Evolutionary conservation across 1,140 invertebrate species (phyloP), one percentile per base, ranked within the genome.

Genomic region (Bursaphelenchus mucronatus): DNA sequence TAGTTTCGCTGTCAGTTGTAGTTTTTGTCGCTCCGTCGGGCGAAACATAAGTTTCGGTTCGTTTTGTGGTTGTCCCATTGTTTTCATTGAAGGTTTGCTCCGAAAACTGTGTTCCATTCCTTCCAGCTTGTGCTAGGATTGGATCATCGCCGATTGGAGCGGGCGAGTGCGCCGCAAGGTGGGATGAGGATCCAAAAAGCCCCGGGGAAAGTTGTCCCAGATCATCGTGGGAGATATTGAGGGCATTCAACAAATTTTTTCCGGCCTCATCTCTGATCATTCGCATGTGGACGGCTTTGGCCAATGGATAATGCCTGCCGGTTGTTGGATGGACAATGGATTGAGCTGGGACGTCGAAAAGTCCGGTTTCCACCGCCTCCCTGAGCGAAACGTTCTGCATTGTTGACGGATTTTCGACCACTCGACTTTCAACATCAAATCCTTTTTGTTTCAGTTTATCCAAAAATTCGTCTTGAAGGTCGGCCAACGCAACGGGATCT

Each of bases 391-490:
- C 67, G 19, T 72, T 63, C 7, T 66, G 54, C 70, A 72, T 72
- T 13, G 73, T 74, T 15, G 68, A 55, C 9, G 79, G 79, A 59
- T 80, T 75, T 58, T 80, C 70, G 43, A 80, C 65, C 17, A 81
- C 57, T 50, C 58, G 50, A 10, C 79, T 72, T 47, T 80, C 78
- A 9, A 78, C 30, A 55, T 80, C 73, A 55, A 80, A 70, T 10
- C 69, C 72, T 11, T 56, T 54, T 46, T 66, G 59, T 55, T 76
- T 61, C 1, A 80, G 64, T 40, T 51, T 64, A 6, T 79, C 53
- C n/a, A 80, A 49, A 65, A 81, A 80, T 41, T 80, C 80, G 19
- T 76, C 61, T 57, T 81, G 79, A 2, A 70, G 51, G 53, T 80
- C 78, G 11, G 75, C 78, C 13, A 80, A 59, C 2, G 73, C 73